Evolutionary conservation across 2,797 vertebrate species (phyloP), one percentile per base, ranked within the genome.

Genomic region (Enteromius thamalakanensis): DNA sequence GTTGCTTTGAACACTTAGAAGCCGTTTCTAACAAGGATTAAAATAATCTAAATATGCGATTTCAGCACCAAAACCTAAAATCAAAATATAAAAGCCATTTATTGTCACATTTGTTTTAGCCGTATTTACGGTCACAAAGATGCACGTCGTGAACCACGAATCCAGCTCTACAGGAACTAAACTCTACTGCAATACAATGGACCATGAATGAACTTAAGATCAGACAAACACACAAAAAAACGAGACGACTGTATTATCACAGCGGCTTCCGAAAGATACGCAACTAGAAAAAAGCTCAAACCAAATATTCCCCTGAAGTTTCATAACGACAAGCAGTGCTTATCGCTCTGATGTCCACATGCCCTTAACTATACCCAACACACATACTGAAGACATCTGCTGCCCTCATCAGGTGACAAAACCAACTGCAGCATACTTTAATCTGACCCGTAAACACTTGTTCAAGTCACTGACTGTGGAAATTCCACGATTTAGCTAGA

Each of bases 391-490:
- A 72, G 64, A 88, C 83, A 76, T 82, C 92, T 85, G 87, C 91
- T 90, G 93, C 94, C 93, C 92, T 88, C 94, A 94, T 93, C 85
- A 91, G 93, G 81, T n/a, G 71, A 23, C 79, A 32, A 82, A 68
- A 80, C 87, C 74, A 82, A 55, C 87, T 74, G 60, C 74, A 55
- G 42, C 76, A 51, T 37, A 2, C 2, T 37, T 62, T 42, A 15
- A 4, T 6, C 14, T 55, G 32, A 12, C 64, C 10, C 37, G 1
- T 12, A 60, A 58, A 70, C 23, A 72, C 40, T 65, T 42, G 1
- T 29, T 58, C 45, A 23, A 70, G 23, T 29, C 23, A 9, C 5
- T 29, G 15, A 45, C 40, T n/a, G 29, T 32, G 29, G 32, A 67
- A 26, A 37, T 21, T 37, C 19, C n/a, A 49, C 76, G 60, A 17